A percentile compares a stretch with the other conserved stretches of the same genome.
Conservation (phyloP, 2,113 vertebrate species). For the Planiliza haematocheilus region DNA sequence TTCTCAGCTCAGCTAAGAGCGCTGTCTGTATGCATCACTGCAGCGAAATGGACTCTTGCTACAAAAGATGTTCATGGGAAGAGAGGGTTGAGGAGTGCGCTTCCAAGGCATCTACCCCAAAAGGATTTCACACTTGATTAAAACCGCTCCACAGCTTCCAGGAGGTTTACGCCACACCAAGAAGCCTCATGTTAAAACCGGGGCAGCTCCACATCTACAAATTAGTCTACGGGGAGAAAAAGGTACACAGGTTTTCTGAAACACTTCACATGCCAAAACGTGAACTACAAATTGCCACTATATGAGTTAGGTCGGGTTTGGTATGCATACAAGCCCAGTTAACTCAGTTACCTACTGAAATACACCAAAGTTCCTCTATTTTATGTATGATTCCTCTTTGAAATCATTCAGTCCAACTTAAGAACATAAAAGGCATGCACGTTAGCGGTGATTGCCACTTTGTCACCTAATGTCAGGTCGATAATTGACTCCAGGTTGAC, state of each 20-base stretch:
- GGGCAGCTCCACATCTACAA: conserved; percentile 32
- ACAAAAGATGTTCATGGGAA: conserved; percentile 70
- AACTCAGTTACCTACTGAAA: not conserved
- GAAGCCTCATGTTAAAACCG: conserved; percentile 56
- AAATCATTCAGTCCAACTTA: conserved; percentile 24
- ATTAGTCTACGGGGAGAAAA: conserved; percentile 28
- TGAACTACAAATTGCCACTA: conserved; percentile 25
- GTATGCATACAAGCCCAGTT: not conserved
- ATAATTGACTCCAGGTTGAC: conserved; percentile 51
- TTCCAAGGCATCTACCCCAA: conserved; percentile 74
- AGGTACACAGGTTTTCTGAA: conserved; percentile 38
- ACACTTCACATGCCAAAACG: conserved; percentile 40
- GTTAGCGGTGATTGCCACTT: conserved; percentile 36
- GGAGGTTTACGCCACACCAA: conserved; percentile 76
- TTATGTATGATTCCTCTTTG: conserved; percentile 30
- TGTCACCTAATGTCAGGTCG: conserved; percentile 35
- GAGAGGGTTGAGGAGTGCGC: conserved; percentile 63
- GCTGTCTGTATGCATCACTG: conserved; percentile 70
- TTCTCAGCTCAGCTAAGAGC: conserved; percentile 65
- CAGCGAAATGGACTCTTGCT: conserved; percentile 65
- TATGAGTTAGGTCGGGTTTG: not conserved
- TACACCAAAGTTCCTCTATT: conserved; percentile 23
- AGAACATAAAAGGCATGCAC: conserved; percentile 34
- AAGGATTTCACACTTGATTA: conserved; percentile 83
- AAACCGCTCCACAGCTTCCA: conserved; percentile 78